Percentiles rank a stretch among this genome's conserved stretches.
Evolutionary conservation across 2,113 vertebrate genomes (phyloP).

Genomic region (Nesoenas mayeri): DNA sequence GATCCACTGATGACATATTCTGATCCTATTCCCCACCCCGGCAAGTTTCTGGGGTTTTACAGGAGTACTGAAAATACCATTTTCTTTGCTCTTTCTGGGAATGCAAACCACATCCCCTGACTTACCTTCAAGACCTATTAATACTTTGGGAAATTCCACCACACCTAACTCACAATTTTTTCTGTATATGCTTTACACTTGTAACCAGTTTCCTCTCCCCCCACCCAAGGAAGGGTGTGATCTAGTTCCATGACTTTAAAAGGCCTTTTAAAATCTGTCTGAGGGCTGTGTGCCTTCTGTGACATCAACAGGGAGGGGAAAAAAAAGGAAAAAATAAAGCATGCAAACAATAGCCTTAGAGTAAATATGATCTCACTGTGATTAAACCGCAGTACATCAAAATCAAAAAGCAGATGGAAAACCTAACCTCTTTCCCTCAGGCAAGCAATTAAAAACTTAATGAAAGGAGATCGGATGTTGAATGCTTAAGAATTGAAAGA

Average conservation of each 20-base stretch:
- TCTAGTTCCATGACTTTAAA: slow-evolving; percentile 50
- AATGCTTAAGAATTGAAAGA: slow-evolving; percentile 44
- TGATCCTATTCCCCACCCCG: not conserved
- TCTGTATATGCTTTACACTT: not conserved
- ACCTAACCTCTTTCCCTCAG: slow-evolving; percentile 70
- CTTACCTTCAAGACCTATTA: slow-evolving; percentile 21
- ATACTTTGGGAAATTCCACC: slow-evolving; percentile 50
- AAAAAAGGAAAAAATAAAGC: slow-evolving; percentile 16
- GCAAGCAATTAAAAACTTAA: slow-evolving; percentile 78
- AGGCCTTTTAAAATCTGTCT: slow-evolving; percentile 40
- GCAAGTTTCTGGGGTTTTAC: not conserved
- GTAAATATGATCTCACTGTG: slow-evolving; percentile 78
- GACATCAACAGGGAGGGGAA: not conserved
- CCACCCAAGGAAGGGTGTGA: slow-evolving; percentile 61
- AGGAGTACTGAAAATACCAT: not conserved
- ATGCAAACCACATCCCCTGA: not conserved
- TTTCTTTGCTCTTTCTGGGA: not conserved
- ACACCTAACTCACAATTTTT: slow-evolving; percentile 16
- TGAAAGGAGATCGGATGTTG: slow-evolving; percentile 55
- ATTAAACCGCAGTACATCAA: slow-evolving; percentile 74
- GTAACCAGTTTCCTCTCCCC: slow-evolving; percentile 26
- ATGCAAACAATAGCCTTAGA: slow-evolving; percentile 62
- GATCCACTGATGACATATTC: not conserved
- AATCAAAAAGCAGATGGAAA: slow-evolving; percentile 75
- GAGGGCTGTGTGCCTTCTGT: slow-evolving; percentile 12